Evolutionary conservation across 2,888 invertebrate genomes (phyloP).

Genomic region (Acronicta psi): DNA sequence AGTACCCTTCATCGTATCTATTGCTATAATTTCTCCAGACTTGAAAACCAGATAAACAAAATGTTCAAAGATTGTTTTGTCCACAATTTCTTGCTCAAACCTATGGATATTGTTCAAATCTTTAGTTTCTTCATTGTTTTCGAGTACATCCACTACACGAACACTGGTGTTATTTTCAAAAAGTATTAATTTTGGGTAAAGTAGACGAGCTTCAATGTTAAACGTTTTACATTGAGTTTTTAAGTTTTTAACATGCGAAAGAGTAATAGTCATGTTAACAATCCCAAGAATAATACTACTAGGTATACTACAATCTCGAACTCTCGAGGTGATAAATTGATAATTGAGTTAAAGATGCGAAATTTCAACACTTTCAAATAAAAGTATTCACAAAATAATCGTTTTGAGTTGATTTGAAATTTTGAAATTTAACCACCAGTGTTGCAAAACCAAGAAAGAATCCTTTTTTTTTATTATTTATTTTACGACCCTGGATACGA

Average conservation of each 20-base stretch:
- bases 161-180: constrained; percentile 62
- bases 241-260: constrained; percentile 37
- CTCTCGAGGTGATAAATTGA: too few species aligned
- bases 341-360: too few species aligned
- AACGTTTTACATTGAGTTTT: constrained; percentile 39
- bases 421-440: too few species aligned
- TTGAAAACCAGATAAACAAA: constrained; percentile 75
- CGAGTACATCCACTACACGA: constrained; percentile 63
- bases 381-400: too few species aligned
- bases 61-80: constrained; percentile 66
- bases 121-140: constrained; percentile 50
- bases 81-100: constrained; percentile 67
- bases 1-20: constrained; percentile 63
- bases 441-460: too few species aligned
- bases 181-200: constrained; percentile 74
- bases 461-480: too few species aligned
- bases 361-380: too few species aligned
- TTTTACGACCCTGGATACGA: too few species aligned
- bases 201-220: constrained; percentile 64
- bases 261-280: constrained; percentile 47
- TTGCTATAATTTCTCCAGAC: constrained; percentile 70
- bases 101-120: constrained; percentile 43
- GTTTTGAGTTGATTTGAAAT: too few species aligned
- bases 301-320: too few species aligned
- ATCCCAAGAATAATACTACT: too few species aligned